phyloP scores from a whole-genome alignment of 2,797 vertebrate species.

The Sitta carolinensis region DNA sequence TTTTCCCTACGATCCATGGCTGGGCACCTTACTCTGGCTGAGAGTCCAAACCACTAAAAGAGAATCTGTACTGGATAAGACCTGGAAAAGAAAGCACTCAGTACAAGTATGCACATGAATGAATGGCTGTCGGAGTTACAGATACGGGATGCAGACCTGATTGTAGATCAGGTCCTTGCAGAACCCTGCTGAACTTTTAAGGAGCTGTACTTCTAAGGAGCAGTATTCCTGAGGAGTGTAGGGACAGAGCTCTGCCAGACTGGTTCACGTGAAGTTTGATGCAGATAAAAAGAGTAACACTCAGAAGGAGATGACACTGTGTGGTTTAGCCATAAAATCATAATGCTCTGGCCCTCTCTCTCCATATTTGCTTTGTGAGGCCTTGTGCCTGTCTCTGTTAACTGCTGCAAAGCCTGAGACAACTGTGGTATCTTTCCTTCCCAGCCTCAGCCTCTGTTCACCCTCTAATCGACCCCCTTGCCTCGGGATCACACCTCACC shows the following conservation, averaged over 20 bases:
- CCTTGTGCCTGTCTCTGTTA: neutral
- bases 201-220: neutral
- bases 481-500: conserved; percentile 94
- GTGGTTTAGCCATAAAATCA: neutral
- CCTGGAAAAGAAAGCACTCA: neutral
- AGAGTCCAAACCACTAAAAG: neutral
- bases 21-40: neutral
- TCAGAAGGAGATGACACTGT: neutral
- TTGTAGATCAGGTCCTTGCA: neutral
- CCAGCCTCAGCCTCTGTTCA: conserved; percentile 96
- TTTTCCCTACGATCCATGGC: rapidly evolving
- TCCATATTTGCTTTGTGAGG: neutral
- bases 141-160: neutral
- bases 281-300: neutral
- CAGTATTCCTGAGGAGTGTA: neutral
- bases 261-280: rapidly evolving
- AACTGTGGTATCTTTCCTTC: conserved; percentile 42
- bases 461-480: conserved; percentile 96
- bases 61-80: neutral
- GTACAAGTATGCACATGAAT: rapidly evolving
- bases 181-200: neutral
- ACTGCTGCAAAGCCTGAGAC: neutral
- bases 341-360: neutral
- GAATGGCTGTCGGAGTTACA: neutral
- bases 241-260: neutral